These are phyloP conservation scores for Anaspis maculata DNA, from an alignment of 2,888 invertebrate genomes.

Conservation along the genomic window DNA sequence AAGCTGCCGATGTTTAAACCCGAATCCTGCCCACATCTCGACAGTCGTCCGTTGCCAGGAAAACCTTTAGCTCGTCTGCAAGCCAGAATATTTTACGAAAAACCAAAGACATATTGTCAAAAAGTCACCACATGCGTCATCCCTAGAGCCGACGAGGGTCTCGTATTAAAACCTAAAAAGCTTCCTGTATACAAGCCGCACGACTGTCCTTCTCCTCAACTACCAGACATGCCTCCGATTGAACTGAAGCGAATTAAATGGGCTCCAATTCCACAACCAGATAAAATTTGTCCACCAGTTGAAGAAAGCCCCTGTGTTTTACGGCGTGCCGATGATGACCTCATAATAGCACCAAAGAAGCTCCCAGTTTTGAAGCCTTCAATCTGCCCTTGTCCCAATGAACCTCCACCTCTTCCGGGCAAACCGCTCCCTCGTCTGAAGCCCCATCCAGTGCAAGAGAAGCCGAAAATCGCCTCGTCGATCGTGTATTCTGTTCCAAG, in stretches of 20 bases:
- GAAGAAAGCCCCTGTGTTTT: background rate
- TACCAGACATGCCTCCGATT: background rate
- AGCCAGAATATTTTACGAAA: background rate
- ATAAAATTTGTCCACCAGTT: background rate
- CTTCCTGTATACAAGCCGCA: background rate
- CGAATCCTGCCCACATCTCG: background rate
- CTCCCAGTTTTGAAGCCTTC: constrained; percentile 8
- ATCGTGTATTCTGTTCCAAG: constrained; percentile 1
- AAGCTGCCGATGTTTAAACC: background rate
- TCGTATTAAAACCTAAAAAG: background rate
- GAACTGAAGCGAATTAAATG: background rate
- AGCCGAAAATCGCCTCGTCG: constrained; percentile 3
- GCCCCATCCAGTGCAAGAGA: constrained; percentile 8
- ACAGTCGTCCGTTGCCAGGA: background rate
- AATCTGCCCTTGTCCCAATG: constrained; percentile 9
- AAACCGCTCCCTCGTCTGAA: constrained; percentile 9
- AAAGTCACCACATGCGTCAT: background rate
- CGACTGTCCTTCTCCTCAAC: background rate
- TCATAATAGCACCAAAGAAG: constrained; percentile 2
- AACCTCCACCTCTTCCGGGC: constrained; percentile 4
- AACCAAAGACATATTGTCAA: background rate
- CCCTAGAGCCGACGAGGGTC: background rate
- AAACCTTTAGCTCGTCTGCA: background rate
- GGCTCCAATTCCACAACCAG: background rate
- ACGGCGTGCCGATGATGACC: background rate